Percentiles rank a stretch among this genome's conserved stretches.
Conservation (phyloP, 2,888 invertebrate species). For the Marasmarcha lunaedactyla region DNA sequence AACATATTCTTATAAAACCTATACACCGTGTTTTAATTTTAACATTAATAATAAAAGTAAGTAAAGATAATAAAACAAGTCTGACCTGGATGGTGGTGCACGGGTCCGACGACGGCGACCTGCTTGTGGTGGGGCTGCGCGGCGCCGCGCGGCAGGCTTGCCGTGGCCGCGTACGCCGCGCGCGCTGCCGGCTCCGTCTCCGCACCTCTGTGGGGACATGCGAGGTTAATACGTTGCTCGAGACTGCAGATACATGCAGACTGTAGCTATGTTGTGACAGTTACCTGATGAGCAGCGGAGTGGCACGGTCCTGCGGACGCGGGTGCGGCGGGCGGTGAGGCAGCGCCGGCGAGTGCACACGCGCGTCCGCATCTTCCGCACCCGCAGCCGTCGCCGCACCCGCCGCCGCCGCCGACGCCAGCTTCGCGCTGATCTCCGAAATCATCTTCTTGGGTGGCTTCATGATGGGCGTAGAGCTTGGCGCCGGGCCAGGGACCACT, state of each 20-base stretch:
- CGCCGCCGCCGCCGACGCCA: conserved; percentile 31
- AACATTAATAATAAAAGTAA: no score
- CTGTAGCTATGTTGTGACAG: no score
- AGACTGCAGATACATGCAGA: no score
- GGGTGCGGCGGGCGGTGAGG: conserved; percentile 49
- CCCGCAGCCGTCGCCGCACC: conserved; percentile 37
- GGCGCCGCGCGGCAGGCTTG: conserved; percentile 60
- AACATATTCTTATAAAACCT: no score
- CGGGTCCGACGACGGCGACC: conserved; percentile 30
- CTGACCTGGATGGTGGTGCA: conserved; percentile 19
- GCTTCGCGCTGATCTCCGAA: conserved; percentile 51
- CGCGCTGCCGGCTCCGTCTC: conserved; percentile 18
- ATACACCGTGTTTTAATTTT: no score
- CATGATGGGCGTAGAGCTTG: conserved; percentile 40
- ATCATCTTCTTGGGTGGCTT: conserved; percentile 59
- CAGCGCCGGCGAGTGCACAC: conserved; percentile 56
- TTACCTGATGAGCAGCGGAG: conserved; percentile 48
- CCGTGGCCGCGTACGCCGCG: conserved; percentile 41
- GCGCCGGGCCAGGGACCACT: conserved; percentile 1
- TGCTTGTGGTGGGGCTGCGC: conserved; percentile 36
- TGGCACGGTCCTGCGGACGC: conserved; percentile 40
- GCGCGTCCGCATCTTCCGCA: conserved; percentile 50
- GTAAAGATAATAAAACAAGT: no score
- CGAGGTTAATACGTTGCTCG: background rate
- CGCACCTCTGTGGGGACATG: conserved; percentile 19